These are phyloP conservation scores for Burhinus oedicnemus DNA, from an alignment of 2,113 vertebrate genomes.

Conservation along the genomic window DNA sequence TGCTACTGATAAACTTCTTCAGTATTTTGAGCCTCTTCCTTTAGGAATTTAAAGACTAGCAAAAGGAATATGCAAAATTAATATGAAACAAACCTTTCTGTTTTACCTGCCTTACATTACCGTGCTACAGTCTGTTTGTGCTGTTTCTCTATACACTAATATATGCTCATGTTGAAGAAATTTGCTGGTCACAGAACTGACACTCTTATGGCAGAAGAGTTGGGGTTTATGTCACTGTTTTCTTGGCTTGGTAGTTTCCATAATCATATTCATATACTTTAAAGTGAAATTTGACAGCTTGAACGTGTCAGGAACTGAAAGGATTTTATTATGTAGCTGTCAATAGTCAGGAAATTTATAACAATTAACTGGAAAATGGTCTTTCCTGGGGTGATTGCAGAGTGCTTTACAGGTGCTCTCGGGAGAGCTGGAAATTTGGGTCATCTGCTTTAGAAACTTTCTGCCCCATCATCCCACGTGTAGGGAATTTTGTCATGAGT, in stretches of 20 bases:
- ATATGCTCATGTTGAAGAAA: neutral
- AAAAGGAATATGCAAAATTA: neutral
- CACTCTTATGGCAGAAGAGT: neutral
- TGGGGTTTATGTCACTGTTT: neutral
- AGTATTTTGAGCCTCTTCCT: no score
- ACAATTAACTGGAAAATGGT: neutral
- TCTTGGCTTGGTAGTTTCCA: neutral
- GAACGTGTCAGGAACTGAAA: neutral
- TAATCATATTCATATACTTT: neutral
- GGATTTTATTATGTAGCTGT: neutral
- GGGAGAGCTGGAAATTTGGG: neutral
- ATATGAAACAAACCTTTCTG: neutral
- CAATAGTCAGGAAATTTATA: neutral
- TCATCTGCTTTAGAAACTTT: neutral
- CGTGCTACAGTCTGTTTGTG: no score
- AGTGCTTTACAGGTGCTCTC: neutral
- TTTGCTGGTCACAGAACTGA: neutral
- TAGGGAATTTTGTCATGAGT: neutral
- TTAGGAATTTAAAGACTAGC: neutral
- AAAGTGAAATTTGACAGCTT: neutral
- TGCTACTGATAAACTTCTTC: neutral
- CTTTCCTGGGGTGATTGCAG: neutral
- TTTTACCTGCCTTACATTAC: neutral
- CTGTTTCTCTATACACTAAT: neutral
- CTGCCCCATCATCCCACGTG: fast-evolving